Evolutionary conservation across 2,113 vertebrate species (phyloP), one percentile per base, ranked within the genome.

Genomic region (Dicerorhinus sumatrensis): DNA sequence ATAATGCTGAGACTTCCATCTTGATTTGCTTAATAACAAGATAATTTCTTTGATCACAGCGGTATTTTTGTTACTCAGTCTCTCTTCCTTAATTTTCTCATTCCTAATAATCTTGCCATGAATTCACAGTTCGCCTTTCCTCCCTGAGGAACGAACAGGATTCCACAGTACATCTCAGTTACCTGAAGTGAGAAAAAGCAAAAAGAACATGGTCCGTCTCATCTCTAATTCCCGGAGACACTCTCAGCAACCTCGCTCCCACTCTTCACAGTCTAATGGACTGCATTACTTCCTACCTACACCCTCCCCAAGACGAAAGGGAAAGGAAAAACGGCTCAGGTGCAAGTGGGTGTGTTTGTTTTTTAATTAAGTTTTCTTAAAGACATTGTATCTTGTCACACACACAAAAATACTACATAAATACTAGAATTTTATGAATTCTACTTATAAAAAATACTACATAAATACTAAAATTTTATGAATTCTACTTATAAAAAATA

Each of bases 1-100:
- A 70, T 69, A 87, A 93, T 72, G 10, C n/a, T 69, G 18, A 70
- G 31, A 0, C 33, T 89, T 69, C 36, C 48, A 80, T 89, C 36
- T 79, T 94, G 42, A 93, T 69, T 93, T 95, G n/a, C 46, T 92
- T 82, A 95, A 92, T 79, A 86, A 84, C 25, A 89, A 89, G 58
- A 62, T 76, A 54, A 84, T 82, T 29, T 91, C 76, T 94, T 92
- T 72, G 12, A 92, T 92, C n/a, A 56, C 58, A 60, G 36, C 17
- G 70, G 58, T 81, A 79, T 79, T 91, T 83, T 42, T 56, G 36
- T 69, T 25, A 6, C 13, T 46, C 8, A 42, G 14, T 72, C 7
- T 2, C 5, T 90, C 12, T 65, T 94, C 80, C 65, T 91, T 70
- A 63, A 29, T 80, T 69, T 96, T 63, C 9, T 58, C 36, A 70